Evolutionary conservation across 2,888 invertebrate species (phyloP).

Genomic region (Tineola bisselliella): DNA sequence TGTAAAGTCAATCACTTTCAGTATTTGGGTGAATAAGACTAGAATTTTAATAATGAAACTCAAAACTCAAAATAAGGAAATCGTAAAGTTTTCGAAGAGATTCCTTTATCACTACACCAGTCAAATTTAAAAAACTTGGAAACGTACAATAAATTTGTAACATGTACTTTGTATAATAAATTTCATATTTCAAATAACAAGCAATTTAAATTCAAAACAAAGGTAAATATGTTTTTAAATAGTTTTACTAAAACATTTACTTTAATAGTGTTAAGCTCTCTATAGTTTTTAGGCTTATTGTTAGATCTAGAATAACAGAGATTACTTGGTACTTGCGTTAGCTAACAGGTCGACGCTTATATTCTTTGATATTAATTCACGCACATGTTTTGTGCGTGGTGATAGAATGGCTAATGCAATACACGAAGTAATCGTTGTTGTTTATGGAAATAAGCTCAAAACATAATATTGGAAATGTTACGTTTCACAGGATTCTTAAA

Average conservation of each 20-base stretch:
- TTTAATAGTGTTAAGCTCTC: conserved; percentile 60
- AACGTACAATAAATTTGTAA: conserved; percentile 33
- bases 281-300: conserved; percentile 59
- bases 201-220: conserved; percentile 51
- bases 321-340: conserved; percentile 20
- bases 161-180: conserved; percentile 41
- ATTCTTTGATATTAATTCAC: conserved; percentile 14
- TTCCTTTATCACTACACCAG: background rate
- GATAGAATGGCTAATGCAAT: background rate
- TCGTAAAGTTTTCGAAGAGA: background rate
- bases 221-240: conserved; percentile 60
- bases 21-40: conserved; percentile 58
- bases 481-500: background rate
- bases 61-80: background rate
- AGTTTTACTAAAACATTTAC: conserved; percentile 61
- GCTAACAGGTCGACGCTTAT: background rate
- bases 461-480: conserved; percentile 4
- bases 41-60: conserved; percentile 31
- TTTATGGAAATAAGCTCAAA: conserved; percentile 30
- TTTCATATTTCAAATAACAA: conserved; percentile 49
- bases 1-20: conserved; percentile 14
- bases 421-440: background rate
- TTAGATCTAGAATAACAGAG: conserved; percentile 47
- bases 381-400: background rate
- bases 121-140: conserved; percentile 14